phyloP scores from a whole-genome alignment of 2,797 vertebrate genomes.

The Caiman crocodilus region DNA sequence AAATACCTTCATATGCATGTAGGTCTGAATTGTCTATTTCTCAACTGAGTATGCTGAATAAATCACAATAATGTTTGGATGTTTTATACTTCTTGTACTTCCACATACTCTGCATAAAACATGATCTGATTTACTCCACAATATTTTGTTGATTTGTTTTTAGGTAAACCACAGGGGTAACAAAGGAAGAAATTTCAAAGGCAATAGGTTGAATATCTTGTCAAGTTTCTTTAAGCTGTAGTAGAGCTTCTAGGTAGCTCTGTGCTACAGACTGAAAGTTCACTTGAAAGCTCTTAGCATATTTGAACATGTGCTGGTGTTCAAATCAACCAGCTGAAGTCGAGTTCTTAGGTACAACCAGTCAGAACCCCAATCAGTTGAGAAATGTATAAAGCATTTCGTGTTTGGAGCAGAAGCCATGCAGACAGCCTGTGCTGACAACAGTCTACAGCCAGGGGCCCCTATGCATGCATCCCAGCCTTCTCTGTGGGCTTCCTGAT shows the following conservation, averaged over 20 bases:
- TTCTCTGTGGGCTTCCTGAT: too few relatives aligned
- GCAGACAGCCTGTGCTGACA: too few relatives aligned
- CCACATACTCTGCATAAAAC: background rate
- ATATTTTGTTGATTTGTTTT: background rate
- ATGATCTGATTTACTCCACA: background rate
- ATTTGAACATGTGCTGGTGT: too few relatives aligned
- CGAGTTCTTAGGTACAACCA: too few relatives aligned
- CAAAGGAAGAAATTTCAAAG: slow-evolving; percentile 12
- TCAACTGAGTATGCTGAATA: background rate
- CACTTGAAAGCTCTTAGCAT: background rate
- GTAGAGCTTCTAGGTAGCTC: background rate
- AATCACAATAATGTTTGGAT: background rate
- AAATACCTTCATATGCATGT: background rate
- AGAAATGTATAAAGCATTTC: too few relatives aligned
- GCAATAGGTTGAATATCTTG: background rate
- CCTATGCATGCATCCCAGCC: too few relatives aligned
- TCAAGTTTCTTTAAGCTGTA: background rate
- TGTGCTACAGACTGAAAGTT: background rate
- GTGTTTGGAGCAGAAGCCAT: too few relatives aligned
- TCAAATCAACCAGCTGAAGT: too few relatives aligned
- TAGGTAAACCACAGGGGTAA: background rate
- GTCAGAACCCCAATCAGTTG: too few relatives aligned
- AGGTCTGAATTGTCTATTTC: background rate
- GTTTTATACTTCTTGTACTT: background rate
- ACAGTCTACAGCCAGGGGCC: too few relatives aligned